A percentile compares a stretch with the other conserved stretches of the same genome.
phyloP scores from a whole-genome alignment of 1,140 invertebrate genomes.

The Episyrphus balteatus region DNA sequence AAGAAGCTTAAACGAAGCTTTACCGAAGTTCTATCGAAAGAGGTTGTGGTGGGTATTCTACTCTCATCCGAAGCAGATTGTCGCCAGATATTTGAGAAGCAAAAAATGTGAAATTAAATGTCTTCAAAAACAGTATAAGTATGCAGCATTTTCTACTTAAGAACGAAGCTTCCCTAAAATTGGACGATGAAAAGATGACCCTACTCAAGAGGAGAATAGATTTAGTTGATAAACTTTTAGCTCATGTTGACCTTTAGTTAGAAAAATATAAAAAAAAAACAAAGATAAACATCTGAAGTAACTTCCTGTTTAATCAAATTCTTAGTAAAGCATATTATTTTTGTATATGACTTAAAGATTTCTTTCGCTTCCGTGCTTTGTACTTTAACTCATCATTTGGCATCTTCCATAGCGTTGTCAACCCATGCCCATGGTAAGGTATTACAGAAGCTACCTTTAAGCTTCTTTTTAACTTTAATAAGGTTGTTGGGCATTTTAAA shows the following conservation, averaged over 20 bases:
- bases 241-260: constrained; percentile 26
- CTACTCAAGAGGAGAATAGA: constrained; percentile 40
- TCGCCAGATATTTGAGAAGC: constrained; percentile 44
- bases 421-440: constrained; percentile 82
- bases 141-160: constrained; percentile 62
- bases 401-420: constrained; percentile 55
- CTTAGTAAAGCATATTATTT: constrained; percentile 2
- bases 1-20: no score
- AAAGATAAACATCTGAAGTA: no score
- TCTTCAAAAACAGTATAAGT: constrained; percentile 58
- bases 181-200: constrained; percentile 38
- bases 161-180: constrained; percentile 41
- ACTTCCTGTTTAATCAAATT: no score
- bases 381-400: constrained; percentile 34
- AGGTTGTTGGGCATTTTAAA: no score
- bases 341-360: background rate
- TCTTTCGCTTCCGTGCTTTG: constrained; percentile 5
- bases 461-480: no score
- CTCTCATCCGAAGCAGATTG: constrained; percentile 33
- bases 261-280: no score
- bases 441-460: no score
- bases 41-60: constrained; percentile 53
- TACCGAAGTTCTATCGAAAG: no score
- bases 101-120: constrained; percentile 48
- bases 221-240: constrained; percentile 43